phyloP scores from a whole-genome alignment of 2,113 vertebrate genomes.

The Callopanchax toddi region DNA sequence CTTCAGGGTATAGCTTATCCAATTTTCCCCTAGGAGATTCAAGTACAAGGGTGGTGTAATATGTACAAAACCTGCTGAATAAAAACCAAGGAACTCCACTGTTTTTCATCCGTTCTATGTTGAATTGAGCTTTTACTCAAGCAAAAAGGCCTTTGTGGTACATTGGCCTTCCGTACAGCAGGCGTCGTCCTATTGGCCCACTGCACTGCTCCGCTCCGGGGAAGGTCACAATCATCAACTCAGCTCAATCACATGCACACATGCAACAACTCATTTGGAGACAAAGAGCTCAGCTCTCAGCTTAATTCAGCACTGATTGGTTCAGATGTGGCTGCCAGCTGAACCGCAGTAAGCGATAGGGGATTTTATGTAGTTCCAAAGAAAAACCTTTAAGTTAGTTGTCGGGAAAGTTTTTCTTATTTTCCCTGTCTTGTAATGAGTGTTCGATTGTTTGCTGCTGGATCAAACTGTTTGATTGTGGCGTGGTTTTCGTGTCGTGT shows the following conservation, averaged over 20 bases:
- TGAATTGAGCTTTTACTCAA: constrained; percentile 55
- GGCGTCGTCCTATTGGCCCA: constrained; percentile 34
- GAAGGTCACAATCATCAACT: constrained; percentile 56
- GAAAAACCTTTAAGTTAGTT: neutral
- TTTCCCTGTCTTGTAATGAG: constrained; percentile 18
- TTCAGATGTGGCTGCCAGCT: constrained; percentile 28
- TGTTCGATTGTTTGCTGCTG: constrained; percentile 32
- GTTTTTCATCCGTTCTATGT: constrained; percentile 17
- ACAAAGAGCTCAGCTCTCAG: constrained; percentile 35
- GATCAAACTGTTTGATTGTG: constrained; percentile 70
- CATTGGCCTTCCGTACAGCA: constrained; percentile 39
- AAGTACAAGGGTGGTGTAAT: constrained; percentile 45
- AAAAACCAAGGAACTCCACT: constrained; percentile 45
- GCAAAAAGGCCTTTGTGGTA: constrained; percentile 49
- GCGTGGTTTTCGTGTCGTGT: constrained; percentile 51
- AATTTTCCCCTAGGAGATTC: constrained; percentile 31
- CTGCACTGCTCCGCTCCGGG: constrained; percentile 40
- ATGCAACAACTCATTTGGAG: constrained; percentile 53
- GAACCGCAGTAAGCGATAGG: constrained; percentile 39
- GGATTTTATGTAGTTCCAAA: constrained; percentile 38
- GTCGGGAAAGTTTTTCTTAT: constrained; percentile 38
- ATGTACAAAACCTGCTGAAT: constrained; percentile 56
- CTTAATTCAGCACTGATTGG: constrained; percentile 24
- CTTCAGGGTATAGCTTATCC: constrained; percentile 23
- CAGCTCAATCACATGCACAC: constrained; percentile 46